phyloP scores from a whole-genome alignment of 2,113 vertebrate genomes.

The human region DNA sequence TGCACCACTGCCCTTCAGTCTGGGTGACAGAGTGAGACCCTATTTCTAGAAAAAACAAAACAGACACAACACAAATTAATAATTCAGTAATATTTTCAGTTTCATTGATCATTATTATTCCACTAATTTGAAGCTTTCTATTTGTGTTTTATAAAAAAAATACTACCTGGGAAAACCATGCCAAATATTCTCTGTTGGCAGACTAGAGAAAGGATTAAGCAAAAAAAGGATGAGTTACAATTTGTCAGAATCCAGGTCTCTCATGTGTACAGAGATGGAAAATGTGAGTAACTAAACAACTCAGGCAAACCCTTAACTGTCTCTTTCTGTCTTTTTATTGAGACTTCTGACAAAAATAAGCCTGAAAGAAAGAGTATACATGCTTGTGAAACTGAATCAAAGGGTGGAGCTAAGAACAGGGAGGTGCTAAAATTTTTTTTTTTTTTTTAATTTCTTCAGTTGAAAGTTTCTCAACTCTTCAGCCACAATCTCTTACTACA shows the following conservation, averaged over 20 bases:
- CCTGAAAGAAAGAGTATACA: neutral
- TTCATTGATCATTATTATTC: neutral
- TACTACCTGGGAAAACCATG: neutral
- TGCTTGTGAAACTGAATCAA: neutral
- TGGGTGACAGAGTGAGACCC: too few relatives aligned
- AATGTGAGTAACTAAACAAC: neutral
- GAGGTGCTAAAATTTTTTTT: neutral
- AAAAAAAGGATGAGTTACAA: neutral
- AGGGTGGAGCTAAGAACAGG: constrained; percentile 44
- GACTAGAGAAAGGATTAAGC: neutral
- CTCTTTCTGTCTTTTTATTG: neutral
- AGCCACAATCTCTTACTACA: constrained; percentile 23
- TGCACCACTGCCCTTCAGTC: too few relatives aligned
- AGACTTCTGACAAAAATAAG: neutral
- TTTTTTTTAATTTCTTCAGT: constrained; percentile 1
- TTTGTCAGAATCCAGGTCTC: constrained; percentile 54
- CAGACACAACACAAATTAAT: neutral
- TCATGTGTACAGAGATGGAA: neutral
- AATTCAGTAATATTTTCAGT: neutral
- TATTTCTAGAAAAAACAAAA: too few relatives aligned
- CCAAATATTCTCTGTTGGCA: neutral
- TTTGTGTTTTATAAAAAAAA: neutral
- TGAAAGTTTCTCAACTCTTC: constrained; percentile 43
- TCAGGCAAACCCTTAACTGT: neutral
- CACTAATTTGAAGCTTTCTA: neutral